These are phyloP conservation scores for Acrocephalus arundinaceus DNA, from an alignment of 2,113 vertebrate species.

Conservation along the genomic window DNA sequence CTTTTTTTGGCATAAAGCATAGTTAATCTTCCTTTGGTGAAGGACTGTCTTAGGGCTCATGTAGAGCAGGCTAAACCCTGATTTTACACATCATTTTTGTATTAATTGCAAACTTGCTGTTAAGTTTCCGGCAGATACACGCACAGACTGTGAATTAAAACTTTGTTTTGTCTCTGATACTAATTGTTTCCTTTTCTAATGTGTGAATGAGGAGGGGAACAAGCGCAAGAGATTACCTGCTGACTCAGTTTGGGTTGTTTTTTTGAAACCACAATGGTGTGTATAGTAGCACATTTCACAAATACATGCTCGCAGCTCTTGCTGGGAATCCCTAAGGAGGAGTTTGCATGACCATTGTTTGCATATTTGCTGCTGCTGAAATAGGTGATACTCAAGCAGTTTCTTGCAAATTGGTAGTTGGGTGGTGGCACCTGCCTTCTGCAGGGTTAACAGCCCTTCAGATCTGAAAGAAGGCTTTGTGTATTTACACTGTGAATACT, in stretches of 20 bases:
- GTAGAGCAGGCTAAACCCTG: background rate
- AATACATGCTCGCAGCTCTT: background rate
- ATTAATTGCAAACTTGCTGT: background rate
- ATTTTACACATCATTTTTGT: background rate
- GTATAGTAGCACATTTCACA: background rate
- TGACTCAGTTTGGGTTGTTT: background rate
- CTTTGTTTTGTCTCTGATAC: background rate
- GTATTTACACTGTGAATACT: background rate
- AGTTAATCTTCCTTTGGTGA: background rate
- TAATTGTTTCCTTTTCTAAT: background rate
- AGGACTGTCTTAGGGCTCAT: background rate
- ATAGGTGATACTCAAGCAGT: background rate
- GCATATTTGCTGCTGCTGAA: background rate
- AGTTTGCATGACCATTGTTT: background rate
- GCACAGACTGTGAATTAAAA: background rate
- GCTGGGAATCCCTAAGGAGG: background rate
- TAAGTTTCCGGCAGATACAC: background rate
- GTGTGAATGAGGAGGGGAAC: constrained; percentile 1
- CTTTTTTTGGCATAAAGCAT: background rate
- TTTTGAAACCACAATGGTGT: background rate
- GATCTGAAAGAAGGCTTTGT: background rate
- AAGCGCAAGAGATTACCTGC: background rate
- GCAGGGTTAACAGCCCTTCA: background rate
- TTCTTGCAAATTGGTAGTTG: background rate
- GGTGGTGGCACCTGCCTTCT: background rate